These are phyloP conservation scores for Aeoliscus strigatus DNA, from an alignment of 2,797 vertebrate genomes.

Conservation along the genomic window DNA sequence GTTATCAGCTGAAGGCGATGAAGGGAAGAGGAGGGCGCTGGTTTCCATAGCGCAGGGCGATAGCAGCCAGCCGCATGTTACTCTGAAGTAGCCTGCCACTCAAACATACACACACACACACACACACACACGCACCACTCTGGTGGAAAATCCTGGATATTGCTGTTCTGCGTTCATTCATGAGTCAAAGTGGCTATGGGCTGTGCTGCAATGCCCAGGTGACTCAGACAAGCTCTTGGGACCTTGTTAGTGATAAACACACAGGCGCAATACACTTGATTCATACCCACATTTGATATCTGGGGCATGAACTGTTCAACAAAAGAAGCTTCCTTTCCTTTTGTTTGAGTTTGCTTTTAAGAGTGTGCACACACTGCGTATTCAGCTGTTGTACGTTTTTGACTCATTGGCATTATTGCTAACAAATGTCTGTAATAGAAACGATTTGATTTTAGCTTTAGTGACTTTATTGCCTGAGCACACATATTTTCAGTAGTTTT, in stretches of 20 bases:
- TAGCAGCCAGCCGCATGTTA: slow-evolving; percentile 54
- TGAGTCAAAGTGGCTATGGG: slow-evolving; percentile 48
- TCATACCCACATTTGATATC: slow-evolving; percentile 20
- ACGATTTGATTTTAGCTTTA: no score
- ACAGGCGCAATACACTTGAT: slow-evolving; percentile 3
- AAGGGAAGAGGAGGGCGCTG: slow-evolving; percentile 62
- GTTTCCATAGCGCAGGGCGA: slow-evolving; percentile 61
- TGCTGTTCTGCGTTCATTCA: slow-evolving; percentile 53
- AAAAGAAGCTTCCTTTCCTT: slow-evolving; percentile 12
- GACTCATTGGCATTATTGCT: no score
- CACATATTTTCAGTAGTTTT: no score
- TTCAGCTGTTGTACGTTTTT: no score
- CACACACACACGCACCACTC: slow-evolving; percentile 5
- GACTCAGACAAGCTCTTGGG: slow-evolving; percentile 36
- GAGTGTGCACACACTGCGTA: no score
- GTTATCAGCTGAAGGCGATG: slow-evolving; percentile 56
- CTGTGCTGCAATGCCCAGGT: slow-evolving; percentile 46
- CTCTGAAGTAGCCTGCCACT: slow-evolving; percentile 32
- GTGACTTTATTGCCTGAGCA: no score
- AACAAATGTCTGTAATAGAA: no score
- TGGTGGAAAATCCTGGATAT: slow-evolving; percentile 31
- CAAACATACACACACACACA: slow-evolving; percentile 7
- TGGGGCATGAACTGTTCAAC: slow-evolving; percentile 10
- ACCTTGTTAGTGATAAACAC: slow-evolving; percentile 58
- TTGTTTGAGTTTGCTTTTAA: no score